Percentiles rank a stretch among this genome's conserved stretches.
Conservation (phyloP, 2,888 invertebrate genomes). For the Epinotia nisella region DNA sequence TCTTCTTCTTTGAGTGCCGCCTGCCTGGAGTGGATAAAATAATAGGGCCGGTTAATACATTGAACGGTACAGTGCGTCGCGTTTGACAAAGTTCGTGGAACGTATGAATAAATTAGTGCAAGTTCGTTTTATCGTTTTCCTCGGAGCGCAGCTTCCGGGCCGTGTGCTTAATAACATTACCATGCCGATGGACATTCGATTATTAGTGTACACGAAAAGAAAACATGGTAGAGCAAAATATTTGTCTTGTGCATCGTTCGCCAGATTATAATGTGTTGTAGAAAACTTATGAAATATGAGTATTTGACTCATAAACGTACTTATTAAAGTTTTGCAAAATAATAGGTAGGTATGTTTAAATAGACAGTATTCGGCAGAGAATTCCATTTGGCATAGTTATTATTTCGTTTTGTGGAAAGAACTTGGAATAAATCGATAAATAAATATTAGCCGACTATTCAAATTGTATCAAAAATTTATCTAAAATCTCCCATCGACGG, state of each 20-base stretch:
- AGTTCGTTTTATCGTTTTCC: conserved; percentile 58
- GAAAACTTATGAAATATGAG: no score
- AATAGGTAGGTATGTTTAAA: no score
- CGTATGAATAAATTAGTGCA: conserved; percentile 63
- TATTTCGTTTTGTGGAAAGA: no score
- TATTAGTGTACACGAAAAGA: conserved; percentile 26
- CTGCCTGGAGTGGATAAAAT: conserved; percentile 77
- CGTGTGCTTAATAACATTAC: conserved; percentile 22
- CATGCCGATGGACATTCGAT: conserved; percentile 15
- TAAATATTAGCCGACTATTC: no score
- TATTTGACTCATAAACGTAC: no score
- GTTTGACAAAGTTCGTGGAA: conserved; percentile 54
- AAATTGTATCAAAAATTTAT: no score
- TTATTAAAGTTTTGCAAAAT: no score
- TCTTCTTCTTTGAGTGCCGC: conserved; percentile 77
- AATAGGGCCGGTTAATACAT: conserved; percentile 62
- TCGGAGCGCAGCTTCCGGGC: conserved; percentile 46
- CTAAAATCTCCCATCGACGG: background rate
- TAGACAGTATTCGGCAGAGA: no score
- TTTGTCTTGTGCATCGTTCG: conserved; percentile 1
- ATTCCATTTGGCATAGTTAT: no score
- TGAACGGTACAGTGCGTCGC: conserved; percentile 53
- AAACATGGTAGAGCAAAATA: background rate
- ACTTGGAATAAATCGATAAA: no score
- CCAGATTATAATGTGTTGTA: background rate